phyloP scores from a whole-genome alignment of 2,888 invertebrate genomes.

The Ennomos quercinarius region DNA sequence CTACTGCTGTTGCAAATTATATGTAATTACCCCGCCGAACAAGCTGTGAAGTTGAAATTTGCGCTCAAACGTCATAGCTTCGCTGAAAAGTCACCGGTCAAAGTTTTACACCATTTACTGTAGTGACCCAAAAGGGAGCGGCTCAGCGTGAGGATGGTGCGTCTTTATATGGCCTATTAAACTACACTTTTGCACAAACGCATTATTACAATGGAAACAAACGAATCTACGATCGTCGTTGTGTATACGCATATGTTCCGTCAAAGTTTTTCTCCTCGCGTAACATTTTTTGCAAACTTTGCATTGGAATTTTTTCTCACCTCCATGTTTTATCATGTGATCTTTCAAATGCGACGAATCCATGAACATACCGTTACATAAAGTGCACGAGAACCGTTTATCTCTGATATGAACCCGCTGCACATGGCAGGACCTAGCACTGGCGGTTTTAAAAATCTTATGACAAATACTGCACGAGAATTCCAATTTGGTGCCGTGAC shows the following conservation, averaged over 20 bases:
- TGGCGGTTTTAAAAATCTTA: conserved; percentile 9
- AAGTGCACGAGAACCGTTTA: conserved; percentile 3
- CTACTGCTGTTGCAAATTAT: too few species aligned
- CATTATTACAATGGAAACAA: conserved; percentile 73
- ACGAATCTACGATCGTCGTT: conserved; percentile 65
- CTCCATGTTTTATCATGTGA: conserved; percentile 81
- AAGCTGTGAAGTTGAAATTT: too few species aligned
- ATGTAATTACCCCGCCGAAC: too few species aligned
- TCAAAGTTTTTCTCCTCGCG: conserved; percentile 69
- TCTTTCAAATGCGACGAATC: too few species aligned
- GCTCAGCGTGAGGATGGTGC: conserved; percentile 57
- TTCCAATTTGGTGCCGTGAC: conserved; percentile 23
- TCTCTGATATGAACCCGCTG: conserved; percentile 7
- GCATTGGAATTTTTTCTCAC: conserved; percentile 77
- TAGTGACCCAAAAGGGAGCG: too few species aligned
- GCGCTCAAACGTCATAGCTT: too few species aligned
- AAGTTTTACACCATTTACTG: too few species aligned
- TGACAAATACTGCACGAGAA: conserved; percentile 29
- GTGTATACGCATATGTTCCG: conserved; percentile 80
- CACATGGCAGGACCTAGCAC: conserved; percentile 48
- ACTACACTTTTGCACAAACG: conserved; percentile 78
- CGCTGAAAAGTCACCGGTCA: too few species aligned
- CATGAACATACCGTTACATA: conserved; percentile 1
- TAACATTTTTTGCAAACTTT: conserved; percentile 80
- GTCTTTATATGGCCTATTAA: conserved; percentile 77